Conservation (phyloP, 2,888 invertebrate genomes). For the Leptinotarsa tumamoca region DNA sequence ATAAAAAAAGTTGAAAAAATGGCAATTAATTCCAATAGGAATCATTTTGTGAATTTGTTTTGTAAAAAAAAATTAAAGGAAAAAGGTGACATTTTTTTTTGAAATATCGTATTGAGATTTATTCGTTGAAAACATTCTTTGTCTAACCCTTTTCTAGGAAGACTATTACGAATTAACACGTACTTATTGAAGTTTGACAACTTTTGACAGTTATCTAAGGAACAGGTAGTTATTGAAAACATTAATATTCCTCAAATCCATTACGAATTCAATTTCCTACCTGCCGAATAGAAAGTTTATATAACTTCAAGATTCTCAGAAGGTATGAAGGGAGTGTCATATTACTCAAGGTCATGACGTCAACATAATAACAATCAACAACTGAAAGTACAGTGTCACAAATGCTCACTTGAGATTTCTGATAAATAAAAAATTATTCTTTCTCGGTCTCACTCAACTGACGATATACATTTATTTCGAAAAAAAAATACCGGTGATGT, state of each 20-base stretch:
- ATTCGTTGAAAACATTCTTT: not conserved
- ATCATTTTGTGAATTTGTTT: no score
- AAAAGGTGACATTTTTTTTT: not conserved
- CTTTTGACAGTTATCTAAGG: not conserved
- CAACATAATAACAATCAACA: not conserved
- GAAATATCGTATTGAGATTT: not conserved
- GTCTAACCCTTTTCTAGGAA: slow-evolving; percentile 3
- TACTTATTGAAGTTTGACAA: not conserved
- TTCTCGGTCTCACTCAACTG: no score
- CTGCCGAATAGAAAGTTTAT: slow-evolving; percentile 6
- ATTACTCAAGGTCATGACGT: not conserved
- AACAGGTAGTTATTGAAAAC: slow-evolving; percentile 5
- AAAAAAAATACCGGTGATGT: no score
- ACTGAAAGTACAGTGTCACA: not conserved
- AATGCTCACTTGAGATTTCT: not conserved
- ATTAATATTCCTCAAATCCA: not conserved
- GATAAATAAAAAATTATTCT: no score
- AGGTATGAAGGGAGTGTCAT: not conserved
- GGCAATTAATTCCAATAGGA: no score
- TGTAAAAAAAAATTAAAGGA: no score
- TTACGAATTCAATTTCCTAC: slow-evolving; percentile 3
- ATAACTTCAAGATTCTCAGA: not conserved
- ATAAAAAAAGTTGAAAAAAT: no score
- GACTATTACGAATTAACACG: slow-evolving; percentile 10
- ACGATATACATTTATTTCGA: no score